Evolutionary conservation across 1,140 invertebrate species (phyloP).

Genomic region (Pararge aegeria): DNA sequence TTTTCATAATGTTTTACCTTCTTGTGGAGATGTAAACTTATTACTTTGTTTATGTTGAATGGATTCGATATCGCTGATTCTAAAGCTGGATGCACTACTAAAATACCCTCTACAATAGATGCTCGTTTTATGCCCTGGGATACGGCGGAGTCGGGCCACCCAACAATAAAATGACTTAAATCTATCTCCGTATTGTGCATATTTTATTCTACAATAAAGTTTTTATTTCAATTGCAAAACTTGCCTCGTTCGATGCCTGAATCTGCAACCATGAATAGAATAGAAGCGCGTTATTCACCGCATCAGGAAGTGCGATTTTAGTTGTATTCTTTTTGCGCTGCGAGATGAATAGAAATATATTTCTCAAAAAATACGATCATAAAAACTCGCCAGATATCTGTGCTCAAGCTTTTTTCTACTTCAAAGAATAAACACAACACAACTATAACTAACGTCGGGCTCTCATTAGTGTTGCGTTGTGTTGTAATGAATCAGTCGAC

Average conservation of each 20-base stretch:
- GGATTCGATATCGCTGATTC: too few species aligned
- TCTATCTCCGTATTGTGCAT: neutral
- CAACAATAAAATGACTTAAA: neutral
- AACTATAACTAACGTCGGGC: too few species aligned
- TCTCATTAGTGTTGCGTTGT: too few species aligned
- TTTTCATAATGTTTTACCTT: too few species aligned
- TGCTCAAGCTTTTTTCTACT: too few species aligned
- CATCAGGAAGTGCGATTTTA: neutral
- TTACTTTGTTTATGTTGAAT: too few species aligned
- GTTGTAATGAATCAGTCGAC: too few species aligned
- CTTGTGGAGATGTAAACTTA: too few species aligned
- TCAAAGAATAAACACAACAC: too few species aligned
- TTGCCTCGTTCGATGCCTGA: neutral
- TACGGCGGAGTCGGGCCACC: neutral
- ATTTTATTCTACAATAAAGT: neutral
- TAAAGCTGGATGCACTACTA: too few species aligned
- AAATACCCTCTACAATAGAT: neutral
- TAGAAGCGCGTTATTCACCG: neutral
- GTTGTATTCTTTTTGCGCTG: neutral
- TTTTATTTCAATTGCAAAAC: neutral
- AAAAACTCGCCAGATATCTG: neutral
- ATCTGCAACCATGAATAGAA: neutral
- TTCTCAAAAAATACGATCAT: neutral
- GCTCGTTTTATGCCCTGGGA: neutral
- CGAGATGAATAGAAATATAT: neutral